A percentile compares a stretch with the other conserved stretches of the same genome.
Evolutionary conservation across 2,888 invertebrate species (phyloP).

Genomic region (Acanthacorydalis orientalis): DNA sequence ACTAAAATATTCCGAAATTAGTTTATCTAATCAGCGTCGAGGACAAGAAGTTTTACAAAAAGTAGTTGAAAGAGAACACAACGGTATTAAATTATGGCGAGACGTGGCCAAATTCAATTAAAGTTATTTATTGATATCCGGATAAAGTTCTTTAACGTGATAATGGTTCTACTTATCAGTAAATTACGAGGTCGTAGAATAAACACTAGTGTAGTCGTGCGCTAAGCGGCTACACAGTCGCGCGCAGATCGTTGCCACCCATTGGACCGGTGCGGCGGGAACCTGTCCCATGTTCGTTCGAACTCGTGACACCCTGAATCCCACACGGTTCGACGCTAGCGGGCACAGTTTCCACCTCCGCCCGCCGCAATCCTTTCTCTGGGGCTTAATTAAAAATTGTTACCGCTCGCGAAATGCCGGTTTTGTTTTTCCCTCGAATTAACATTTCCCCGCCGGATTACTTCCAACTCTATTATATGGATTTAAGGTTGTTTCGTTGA

Average conservation of each 20-base stretch:
- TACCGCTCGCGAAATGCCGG: neutral
- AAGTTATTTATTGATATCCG: slow-evolving; percentile 4
- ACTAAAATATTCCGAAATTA: too few relatives aligned
- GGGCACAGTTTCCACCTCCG: neutral
- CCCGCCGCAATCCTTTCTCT: neutral
- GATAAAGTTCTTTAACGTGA: slow-evolving; percentile 3
- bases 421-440: too few relatives aligned
- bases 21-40: too few relatives aligned
- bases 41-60: too few relatives aligned
- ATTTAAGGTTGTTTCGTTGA: too few relatives aligned
- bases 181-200: neutral
- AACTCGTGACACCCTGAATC: neutral
- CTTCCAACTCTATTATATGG: too few relatives aligned
- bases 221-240: too few relatives aligned
- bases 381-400: slow-evolving; percentile 1
- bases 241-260: too few relatives aligned
- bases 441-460: too few relatives aligned
- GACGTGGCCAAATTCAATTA: slow-evolving; percentile 2
- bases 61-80: neutral
- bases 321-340: neutral
- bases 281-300: neutral
- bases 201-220: too few relatives aligned
- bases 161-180: slow-evolving; percentile 5
- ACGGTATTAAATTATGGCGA: neutral
- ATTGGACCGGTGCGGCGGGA: neutral